Evolutionary conservation across 2,113 vertebrate species (phyloP).

Genomic region (Platichthys stellatus): DNA sequence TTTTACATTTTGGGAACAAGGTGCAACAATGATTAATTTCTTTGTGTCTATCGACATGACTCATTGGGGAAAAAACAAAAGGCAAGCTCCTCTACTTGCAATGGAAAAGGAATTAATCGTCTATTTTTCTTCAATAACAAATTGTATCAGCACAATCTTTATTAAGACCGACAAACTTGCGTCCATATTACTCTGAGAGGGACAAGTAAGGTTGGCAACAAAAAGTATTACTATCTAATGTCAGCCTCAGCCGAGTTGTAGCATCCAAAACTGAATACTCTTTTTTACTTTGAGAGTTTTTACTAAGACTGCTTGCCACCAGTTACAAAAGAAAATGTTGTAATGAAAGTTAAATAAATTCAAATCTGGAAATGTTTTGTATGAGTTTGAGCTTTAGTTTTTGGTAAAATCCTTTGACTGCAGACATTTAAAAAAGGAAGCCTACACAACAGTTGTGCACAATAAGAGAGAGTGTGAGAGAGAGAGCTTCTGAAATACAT

Average conservation of each 20-base stretch:
- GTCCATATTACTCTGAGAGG: neutral
- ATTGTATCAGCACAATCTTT: neutral
- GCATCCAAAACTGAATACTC: neutral
- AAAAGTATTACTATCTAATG: neutral
- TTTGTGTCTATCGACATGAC: no score
- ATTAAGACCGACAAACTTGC: neutral
- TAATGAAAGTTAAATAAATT: slow-evolving; percentile 33
- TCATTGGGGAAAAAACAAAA: no score
- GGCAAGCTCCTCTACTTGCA: no score
- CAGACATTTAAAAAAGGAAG: slow-evolving; percentile 21
- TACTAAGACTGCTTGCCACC: neutral
- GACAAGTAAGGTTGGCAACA: neutral
- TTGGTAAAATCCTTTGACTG: slow-evolving; percentile 9
- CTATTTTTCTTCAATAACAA: neutral
- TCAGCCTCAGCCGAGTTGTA: slow-evolving; percentile 3
- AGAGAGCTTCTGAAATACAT: slow-evolving; percentile 36
- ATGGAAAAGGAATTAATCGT: no score
- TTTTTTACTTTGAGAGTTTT: neutral
- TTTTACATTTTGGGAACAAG: no score
- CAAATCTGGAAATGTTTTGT: slow-evolving; percentile 32
- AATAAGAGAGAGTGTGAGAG: slow-evolving; percentile 1
- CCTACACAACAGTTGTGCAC: slow-evolving; percentile 18
- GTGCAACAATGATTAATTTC: no score
- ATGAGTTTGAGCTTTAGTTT: slow-evolving; percentile 25
- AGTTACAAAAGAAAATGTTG: neutral